Conservation (phyloP, 2,888 invertebrate species). For the Axea sp. region DNA sequence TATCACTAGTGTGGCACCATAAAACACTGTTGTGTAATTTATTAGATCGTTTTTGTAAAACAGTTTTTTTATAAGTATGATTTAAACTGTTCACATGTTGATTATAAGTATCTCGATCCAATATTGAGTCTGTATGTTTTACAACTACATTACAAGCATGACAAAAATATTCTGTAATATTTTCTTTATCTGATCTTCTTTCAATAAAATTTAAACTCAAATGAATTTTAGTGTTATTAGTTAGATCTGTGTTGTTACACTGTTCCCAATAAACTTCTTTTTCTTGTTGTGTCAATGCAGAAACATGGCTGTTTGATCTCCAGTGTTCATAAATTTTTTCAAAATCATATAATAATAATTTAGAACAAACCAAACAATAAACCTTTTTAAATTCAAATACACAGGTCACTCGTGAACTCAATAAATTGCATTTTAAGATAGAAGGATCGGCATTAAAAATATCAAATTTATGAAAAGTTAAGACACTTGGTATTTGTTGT, state of each 20-base stretch:
- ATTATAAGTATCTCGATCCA: neutral
- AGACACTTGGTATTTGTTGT: too few relatives aligned
- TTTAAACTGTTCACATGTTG: neutral
- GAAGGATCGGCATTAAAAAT: neutral
- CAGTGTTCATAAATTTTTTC: conserved; percentile 52
- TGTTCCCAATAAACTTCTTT: conserved; percentile 2
- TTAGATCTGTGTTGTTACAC: too few relatives aligned
- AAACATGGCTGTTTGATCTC: conserved; percentile 26
- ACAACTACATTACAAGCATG: conserved; percentile 29
- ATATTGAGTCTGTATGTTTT: neutral
- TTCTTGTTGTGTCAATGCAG: neutral
- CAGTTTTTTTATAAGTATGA: conserved; percentile 8
- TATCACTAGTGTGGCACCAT: conserved; percentile 33
- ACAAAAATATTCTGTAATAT: conserved; percentile 15
- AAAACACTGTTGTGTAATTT: conserved; percentile 46
- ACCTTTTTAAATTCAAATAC: neutral
- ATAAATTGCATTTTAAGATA: neutral
- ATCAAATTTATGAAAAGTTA: neutral
- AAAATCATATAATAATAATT: conserved; percentile 5
- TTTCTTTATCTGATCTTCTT: conserved; percentile 1
- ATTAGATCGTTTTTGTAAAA: conserved; percentile 27
- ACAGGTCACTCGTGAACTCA: conserved; percentile 12
- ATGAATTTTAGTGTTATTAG: neutral
- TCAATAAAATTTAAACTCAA: conserved; percentile 22
- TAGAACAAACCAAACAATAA: conserved; percentile 38